phyloP scores from a whole-genome alignment of 64 coral and sea anemone genomes.

The Stichodactyla helianthus region DNA sequence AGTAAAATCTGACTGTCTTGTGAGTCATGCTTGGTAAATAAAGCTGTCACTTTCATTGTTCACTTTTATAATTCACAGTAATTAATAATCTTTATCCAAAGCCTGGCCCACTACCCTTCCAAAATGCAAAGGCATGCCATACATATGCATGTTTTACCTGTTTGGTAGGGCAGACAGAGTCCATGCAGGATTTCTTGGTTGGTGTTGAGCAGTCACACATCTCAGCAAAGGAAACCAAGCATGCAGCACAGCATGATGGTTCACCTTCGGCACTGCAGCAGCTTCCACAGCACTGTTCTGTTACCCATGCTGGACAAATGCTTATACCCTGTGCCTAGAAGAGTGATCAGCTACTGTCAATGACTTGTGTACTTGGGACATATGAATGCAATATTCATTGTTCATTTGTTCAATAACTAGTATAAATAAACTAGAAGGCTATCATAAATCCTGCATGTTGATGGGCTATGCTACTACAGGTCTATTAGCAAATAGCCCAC shows the following conservation, averaged over 20 bases:
- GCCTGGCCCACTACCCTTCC: too few relatives aligned
- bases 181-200: slow-evolving; percentile 91
- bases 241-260: slow-evolving; percentile 51
- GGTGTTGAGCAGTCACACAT: slow-evolving; percentile 86
- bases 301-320: slow-evolving; percentile 88
- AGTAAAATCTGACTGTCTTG: too few relatives aligned
- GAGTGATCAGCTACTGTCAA: neutral
- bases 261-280: slow-evolving; percentile 44
- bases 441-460: too few relatives aligned
- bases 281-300: slow-evolving; percentile 76
- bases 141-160: slow-evolving; percentile 31
- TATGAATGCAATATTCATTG: neutral
- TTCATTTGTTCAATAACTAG: too few relatives aligned
- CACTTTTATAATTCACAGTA: too few relatives aligned
- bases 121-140: too few relatives aligned
- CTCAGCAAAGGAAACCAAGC: slow-evolving; percentile 66
- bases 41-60: too few relatives aligned
- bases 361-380: neutral
- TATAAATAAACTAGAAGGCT: too few relatives aligned
- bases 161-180: slow-evolving; percentile 77
- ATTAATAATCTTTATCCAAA: too few relatives aligned
- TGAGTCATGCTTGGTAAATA: too few relatives aligned
- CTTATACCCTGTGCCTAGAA: slow-evolving; percentile 75
- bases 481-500: too few relatives aligned
- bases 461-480: too few relatives aligned